Evolutionary conservation across 2,113 vertebrate genomes (phyloP).

Genomic region (Mirounga angustirostris): DNA sequence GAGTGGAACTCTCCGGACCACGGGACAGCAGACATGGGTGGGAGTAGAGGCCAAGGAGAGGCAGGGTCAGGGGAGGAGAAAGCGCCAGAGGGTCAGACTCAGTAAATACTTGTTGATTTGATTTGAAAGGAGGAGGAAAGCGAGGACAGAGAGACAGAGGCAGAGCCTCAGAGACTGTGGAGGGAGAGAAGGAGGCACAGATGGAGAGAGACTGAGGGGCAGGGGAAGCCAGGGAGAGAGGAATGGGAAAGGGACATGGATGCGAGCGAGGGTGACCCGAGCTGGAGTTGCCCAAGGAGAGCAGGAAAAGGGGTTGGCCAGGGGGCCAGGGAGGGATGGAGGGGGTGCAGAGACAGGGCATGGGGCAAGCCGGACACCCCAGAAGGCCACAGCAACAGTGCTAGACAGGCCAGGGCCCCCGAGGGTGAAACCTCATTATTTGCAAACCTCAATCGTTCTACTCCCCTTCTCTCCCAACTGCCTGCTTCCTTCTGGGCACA

Average conservation of each 20-base stretch:
- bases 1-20: neutral
- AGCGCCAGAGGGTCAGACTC: neutral
- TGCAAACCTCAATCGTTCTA: neutral
- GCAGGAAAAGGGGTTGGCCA: neutral
- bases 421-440: neutral
- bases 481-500: neutral
- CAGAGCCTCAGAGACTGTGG: neutral
- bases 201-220: neutral
- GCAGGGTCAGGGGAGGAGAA: neutral
- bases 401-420: neutral
- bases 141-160: neutral
- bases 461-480: accelerated
- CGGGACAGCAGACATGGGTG: neutral
- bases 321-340: neutral
- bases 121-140: neutral
- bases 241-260: neutral
- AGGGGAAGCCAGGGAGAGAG: neutral
- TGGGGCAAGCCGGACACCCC: accelerated
- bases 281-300: neutral
- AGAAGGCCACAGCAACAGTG: neutral
- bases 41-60: neutral
- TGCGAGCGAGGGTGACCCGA: neutral
- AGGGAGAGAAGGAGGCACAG: neutral
- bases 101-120: constrained; percentile 64
- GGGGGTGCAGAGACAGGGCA: neutral